phyloP scores from a whole-genome alignment of 2,888 invertebrate genomes.

The Carcina quercana region DNA sequence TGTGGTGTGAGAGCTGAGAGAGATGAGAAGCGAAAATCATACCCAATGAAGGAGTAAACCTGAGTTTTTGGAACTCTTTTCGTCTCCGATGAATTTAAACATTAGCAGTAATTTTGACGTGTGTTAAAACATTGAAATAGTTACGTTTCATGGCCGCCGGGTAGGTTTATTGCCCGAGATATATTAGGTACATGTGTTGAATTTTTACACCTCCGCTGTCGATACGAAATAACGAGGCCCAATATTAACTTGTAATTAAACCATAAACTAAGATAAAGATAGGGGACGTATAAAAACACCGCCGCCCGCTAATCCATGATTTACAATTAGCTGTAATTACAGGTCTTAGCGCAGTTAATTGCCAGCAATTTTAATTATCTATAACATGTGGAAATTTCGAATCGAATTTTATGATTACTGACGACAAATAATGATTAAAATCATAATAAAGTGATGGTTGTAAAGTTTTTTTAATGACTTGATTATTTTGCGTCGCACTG shows the following conservation, averaged over 20 bases:
- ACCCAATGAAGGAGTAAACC: too few relatives aligned
- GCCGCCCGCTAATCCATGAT: slow-evolving; percentile 58
- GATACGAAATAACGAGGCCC: slow-evolving; percentile 42
- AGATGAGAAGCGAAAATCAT: too few relatives aligned
- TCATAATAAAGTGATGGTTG: slow-evolving; percentile 18
- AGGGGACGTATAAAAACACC: slow-evolving; percentile 43
- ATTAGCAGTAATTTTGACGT: too few relatives aligned
- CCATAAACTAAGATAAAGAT: slow-evolving; percentile 65
- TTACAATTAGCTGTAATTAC: slow-evolving; percentile 58
- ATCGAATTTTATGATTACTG: slow-evolving; percentile 39
- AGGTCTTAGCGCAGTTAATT: slow-evolving; percentile 49
- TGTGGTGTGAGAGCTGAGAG: too few relatives aligned
- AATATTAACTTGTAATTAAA: slow-evolving; percentile 62
- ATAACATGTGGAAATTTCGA: slow-evolving; percentile 31
- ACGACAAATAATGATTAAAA: slow-evolving; percentile 18
- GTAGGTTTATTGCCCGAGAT: slow-evolving; percentile 40
- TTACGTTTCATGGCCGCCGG: slow-evolving; percentile 17
- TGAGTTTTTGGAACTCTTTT: too few relatives aligned
- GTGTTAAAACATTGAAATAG: too few relatives aligned
- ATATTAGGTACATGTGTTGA: slow-evolving; percentile 36
- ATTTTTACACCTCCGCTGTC: slow-evolving; percentile 41
- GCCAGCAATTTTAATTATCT: slow-evolving; percentile 68
- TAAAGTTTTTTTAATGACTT: slow-evolving; percentile 6
- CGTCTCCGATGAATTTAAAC: too few relatives aligned
- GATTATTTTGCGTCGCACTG: too few relatives aligned